Evolutionary conservation across 2,797 vertebrate genomes (phyloP), one percentile per base, ranked within the genome.

Genomic region (Characodon lateralis): DNA sequence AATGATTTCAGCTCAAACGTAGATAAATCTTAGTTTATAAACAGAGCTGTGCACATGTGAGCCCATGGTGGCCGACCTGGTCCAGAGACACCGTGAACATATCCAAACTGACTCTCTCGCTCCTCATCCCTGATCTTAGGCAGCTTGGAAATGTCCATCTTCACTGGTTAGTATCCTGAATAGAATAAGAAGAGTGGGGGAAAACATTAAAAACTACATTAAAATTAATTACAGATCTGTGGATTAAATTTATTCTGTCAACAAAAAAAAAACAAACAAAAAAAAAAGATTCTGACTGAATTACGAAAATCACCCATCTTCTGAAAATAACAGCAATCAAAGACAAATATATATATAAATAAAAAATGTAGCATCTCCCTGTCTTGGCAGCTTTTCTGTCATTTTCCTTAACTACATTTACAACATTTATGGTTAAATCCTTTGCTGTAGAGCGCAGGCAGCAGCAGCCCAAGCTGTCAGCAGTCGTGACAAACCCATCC

Each of bases 61-160:
- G 56, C 18, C 26, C 71, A 50, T 39, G 53, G 26, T 71, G 81
- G 92, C 90, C 82, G 79, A 98, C 98, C 98, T 91, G 98, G 98
- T 88, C 98, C 98, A 0, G 98, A 99, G 82, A 99, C 97, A 39
- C 97, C 97, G 82, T 98, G 96, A 63, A 99, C 98, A 55, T 94
- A 99, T 91, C 98, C 98, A 93, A 99, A 97, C 68, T 94, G 84
- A 85, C 95, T 96, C 92, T 99, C 98, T 84, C 90, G 90, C 18
- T 99, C 97, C 92, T 97, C 97, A 92, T 99, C 96, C 63, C 92
- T 93, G 85, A 99, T 96, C 95, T 96, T 98, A 31, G 97, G 96
- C 90, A 99, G 95, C 92, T 97, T 97, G 87, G 97, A 97, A 86
- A 97, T 95, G 93, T 99, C 96, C 98, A 99, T 99, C 91, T 94